Evolutionary conservation across 2,888 invertebrate genomes (phyloP).

Genomic region (Epiblema foenella): DNA sequence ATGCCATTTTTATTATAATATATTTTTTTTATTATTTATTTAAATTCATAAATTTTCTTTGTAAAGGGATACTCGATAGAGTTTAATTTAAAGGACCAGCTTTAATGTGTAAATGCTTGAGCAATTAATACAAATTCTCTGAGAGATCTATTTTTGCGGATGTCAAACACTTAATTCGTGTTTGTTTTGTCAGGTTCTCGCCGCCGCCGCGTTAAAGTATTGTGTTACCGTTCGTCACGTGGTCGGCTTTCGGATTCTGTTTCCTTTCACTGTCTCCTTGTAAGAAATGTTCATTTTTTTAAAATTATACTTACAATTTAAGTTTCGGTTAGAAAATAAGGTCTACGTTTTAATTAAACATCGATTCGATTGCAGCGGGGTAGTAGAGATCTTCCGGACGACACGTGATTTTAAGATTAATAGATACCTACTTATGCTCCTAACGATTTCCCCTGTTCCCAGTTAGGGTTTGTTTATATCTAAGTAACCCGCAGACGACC

Average conservation of each 20-base stretch:
- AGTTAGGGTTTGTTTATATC: too few species aligned
- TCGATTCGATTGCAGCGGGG: too few species aligned
- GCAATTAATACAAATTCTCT: slow-evolving; percentile 28
- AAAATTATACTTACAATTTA: background rate
- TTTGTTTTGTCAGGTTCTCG: slow-evolving; percentile 76
- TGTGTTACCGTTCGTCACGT: slow-evolving; percentile 66
- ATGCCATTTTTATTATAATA: too few species aligned
- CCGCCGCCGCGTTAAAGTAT: slow-evolving; percentile 61
- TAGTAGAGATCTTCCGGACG: too few species aligned
- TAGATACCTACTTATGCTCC: too few species aligned
- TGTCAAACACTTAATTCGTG: slow-evolving; percentile 51
- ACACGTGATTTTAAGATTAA: too few species aligned
- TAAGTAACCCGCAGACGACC: too few species aligned
- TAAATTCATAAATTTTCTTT: background rate
- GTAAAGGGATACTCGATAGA: background rate
- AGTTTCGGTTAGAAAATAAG: background rate
- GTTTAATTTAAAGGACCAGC: background rate
- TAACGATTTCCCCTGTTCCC: too few species aligned
- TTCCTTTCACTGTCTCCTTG: slow-evolving; percentile 31
- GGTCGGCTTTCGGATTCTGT: slow-evolving; percentile 19
- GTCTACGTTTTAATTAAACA: too few species aligned
- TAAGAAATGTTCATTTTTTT: slow-evolving; percentile 14
- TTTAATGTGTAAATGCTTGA: slow-evolving; percentile 2
- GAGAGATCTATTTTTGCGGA: slow-evolving; percentile 41
- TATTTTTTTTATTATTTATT: too few species aligned